Evolutionary conservation across 2,113 vertebrate genomes (phyloP).

Genomic region (Oryzias curvinotus): DNA sequence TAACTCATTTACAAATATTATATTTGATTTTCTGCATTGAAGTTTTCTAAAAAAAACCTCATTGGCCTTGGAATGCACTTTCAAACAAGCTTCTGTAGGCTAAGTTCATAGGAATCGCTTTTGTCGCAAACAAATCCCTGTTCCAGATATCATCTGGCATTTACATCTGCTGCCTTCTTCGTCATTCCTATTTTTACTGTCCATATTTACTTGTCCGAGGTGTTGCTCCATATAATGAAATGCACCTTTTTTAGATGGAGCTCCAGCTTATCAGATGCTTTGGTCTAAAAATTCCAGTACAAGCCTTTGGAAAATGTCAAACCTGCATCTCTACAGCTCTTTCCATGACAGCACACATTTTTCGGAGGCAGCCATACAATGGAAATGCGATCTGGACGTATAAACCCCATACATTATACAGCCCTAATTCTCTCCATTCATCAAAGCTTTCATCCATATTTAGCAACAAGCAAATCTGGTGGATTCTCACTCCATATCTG

Average conservation of each 20-base stretch:
- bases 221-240: background rate
- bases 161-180: background rate
- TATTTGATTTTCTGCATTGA: no score
- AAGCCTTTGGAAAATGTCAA: constrained; percentile 7
- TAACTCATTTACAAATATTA: no score
- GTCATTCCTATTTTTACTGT: background rate
- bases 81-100: no score
- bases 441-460: constrained; percentile 14
- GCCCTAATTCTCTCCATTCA: constrained; percentile 1
- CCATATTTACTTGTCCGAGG: background rate
- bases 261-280: background rate
- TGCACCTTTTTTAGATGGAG: background rate
- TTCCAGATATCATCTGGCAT: background rate
- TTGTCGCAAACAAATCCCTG: background rate
- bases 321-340: background rate
- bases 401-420: background rate
- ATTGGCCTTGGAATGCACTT: no score
- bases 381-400: background rate
- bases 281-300: constrained; percentile 4
- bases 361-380: background rate
- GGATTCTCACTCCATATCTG: constrained; percentile 2
- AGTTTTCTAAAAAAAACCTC: no score
- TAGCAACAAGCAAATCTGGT: background rate
- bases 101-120: background rate
- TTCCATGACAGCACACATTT: constrained; percentile 1